These are phyloP conservation scores for Idaea biselata DNA, from an alignment of 2,888 invertebrate species.

Conservation along the genomic window DNA sequence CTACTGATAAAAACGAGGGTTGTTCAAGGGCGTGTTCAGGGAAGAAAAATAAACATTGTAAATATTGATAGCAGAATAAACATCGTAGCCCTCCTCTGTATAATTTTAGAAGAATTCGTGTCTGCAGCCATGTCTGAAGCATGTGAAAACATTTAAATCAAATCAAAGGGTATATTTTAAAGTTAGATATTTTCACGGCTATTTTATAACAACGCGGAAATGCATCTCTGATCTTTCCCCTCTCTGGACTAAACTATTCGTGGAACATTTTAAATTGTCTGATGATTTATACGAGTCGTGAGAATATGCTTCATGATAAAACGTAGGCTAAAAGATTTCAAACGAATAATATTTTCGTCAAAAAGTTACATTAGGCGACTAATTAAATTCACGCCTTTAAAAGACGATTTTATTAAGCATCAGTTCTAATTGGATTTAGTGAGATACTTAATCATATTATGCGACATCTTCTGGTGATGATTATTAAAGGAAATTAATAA, in stretches of 20 bases:
- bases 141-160: constrained; percentile 10
- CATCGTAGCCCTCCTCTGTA: neutral
- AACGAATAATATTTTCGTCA: constrained; percentile 7
- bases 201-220: constrained; percentile 54
- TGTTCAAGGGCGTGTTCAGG: neutral
- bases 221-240: constrained; percentile 57
- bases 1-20: neutral
- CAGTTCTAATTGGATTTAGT: neutral
- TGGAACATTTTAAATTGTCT: constrained; percentile 63
- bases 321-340: neutral
- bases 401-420: neutral
- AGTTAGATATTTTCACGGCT: constrained; percentile 13
- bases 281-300: constrained; percentile 64
- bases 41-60: neutral
- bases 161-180: neutral
- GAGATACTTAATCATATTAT: neutral
- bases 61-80: neutral
- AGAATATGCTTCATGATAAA: constrained; percentile 46
- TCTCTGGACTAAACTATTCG: constrained; percentile 66
- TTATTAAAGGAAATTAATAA: neutral
- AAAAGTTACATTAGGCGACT: constrained; percentile 8
- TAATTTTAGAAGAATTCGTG: neutral
- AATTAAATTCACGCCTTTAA: neutral
- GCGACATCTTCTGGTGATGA: neutral
- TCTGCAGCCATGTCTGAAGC: constrained; percentile 6